These are phyloP conservation scores for Ophion ellenae DNA, from an alignment of 2,888 invertebrate genomes.

Conservation along the genomic window DNA sequence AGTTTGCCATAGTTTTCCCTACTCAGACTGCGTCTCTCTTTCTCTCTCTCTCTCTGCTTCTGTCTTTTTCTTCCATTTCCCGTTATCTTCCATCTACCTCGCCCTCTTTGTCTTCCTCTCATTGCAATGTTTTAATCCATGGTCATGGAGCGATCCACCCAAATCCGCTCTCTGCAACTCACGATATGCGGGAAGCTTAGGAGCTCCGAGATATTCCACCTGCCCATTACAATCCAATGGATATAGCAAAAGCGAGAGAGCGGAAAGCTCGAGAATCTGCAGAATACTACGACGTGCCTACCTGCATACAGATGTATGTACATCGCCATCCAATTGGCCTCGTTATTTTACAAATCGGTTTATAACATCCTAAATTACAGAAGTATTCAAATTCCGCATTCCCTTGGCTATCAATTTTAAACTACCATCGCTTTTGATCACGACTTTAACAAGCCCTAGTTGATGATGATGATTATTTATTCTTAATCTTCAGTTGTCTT, in stretches of 20 bases:
- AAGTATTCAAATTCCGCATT: background rate
- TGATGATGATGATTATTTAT: too few species aligned
- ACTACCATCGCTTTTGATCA: background rate
- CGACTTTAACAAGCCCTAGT: background rate
- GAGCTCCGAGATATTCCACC: constrained; percentile 17
- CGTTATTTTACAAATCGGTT: constrained; percentile 45
- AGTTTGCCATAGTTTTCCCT: background rate
- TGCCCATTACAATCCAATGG: constrained; percentile 20
- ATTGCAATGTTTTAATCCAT: constrained; percentile 58
- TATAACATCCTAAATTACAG: constrained; percentile 29
- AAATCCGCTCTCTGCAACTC: constrained; percentile 52
- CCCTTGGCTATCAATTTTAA: background rate
- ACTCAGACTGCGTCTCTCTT: background rate
- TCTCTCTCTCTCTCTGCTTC: constrained; percentile 2
- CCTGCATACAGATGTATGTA: background rate
- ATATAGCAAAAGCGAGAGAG: background rate
- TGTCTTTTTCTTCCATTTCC: background rate
- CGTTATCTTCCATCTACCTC: constrained; percentile 5
- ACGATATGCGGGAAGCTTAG: constrained; percentile 51
- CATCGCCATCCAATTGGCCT: constrained; percentile 10
- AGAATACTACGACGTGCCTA: constrained; percentile 1
- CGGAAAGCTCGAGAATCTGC: constrained; percentile 24
- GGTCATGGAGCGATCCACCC: constrained; percentile 41
- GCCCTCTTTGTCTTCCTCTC: background rate
- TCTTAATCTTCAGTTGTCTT: too few species aligned